Base-by-base conservation (phyloP, 2,797 vertebrate species). In the Diglossa cyanea region DNA sequence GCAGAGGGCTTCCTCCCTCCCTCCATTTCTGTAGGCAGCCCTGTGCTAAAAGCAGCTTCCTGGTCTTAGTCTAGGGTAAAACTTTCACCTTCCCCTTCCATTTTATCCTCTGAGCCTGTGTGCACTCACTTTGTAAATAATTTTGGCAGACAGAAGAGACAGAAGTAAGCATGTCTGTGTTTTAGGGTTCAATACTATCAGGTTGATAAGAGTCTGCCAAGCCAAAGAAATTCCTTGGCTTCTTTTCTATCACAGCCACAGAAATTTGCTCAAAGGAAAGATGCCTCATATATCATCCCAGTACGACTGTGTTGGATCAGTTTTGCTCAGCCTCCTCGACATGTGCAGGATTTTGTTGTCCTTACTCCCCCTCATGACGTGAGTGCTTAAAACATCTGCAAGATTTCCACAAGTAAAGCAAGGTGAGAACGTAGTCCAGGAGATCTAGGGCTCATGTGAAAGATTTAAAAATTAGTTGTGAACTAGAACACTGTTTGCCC, bases 341-440 rank as follows among this genome's bases (percentile, higher is more conserved):
- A 44, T 0, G 0, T 53, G 24, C 47, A 65, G 0, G 3, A 12
- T 48, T 70, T 73, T 58, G 17, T 60, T 10, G 24, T 70, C 30
- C 13, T 28, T 33, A 28, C 24, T 30, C 3, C 7, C 18, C 6
- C 6, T 66, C 40, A 21, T 3, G 9, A 17, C 0, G 0, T 48
- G 54, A 65, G 10, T 48, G 4, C 35, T 74, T 58, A 25, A 5
- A n/a, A 11, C 11, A 40, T 15, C 44, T 55, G 10, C 37, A 60
- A 82, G 26, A 66, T 37, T 81, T 85, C 60, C 53, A 23, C 5
- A 15, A 1, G 7, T 30, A 65, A 86, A 86, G 11, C 15, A 61
- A 72, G 9, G 13, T 42, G 18, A 61, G 25, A 80, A 25, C 17
- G 18, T 33, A 71, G 11, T 20, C 21, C 63, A 73, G 42, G 20